Evolutionary conservation across 2,113 vertebrate genomes (phyloP), one percentile per base, ranked within the genome.

Genomic region (Amia ocellicauda): DNA sequence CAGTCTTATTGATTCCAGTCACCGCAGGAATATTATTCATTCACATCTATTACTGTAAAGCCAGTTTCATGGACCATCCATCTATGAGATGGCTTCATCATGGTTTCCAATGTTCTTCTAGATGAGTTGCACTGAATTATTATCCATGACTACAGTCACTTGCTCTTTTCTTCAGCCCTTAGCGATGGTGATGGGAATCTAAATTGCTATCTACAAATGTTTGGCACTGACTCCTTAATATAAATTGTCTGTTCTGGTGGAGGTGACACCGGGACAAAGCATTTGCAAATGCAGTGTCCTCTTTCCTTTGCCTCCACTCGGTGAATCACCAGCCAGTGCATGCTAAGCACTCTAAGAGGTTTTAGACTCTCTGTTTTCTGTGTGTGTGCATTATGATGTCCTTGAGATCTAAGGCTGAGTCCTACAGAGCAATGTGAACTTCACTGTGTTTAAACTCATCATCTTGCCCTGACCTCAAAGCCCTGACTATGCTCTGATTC

Each of bases 61-160:
- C 0, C 2, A 24, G 31, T 64, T 80, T 76, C 78, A 81, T 74
- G 76, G 69, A 64, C 53, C 43, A 61, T 69, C 58, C 57, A 59
- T 70, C 59, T 62, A 47, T 53, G 41, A 27, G 58, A 64, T 70
- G 65, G 65, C 67, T 68, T 66, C 68, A 56, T 75, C 40, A 54
- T 57, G 60, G 72, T 26, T 67, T 49, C 55, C 7, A 17, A 26
- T 71, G 67, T 55, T 62, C 28, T 20, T 10, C 63, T 11, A n/a
- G 54, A 68, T 22, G 63, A 69, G 61, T 26, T 7, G 58, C 66
- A 55, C 52, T 60, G 61, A 79, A 70, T 76, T 73, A 80, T 72
- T 64, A 49, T 62, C 40, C 47, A 63, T 45, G 64, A 75, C 76
- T 76, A 64, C 71, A 74, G 19, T 78, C 68, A 57, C 36, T 72